These are phyloP conservation scores for Poecilia picta DNA, from an alignment of 2,797 vertebrate genomes.

Conservation along the genomic window DNA sequence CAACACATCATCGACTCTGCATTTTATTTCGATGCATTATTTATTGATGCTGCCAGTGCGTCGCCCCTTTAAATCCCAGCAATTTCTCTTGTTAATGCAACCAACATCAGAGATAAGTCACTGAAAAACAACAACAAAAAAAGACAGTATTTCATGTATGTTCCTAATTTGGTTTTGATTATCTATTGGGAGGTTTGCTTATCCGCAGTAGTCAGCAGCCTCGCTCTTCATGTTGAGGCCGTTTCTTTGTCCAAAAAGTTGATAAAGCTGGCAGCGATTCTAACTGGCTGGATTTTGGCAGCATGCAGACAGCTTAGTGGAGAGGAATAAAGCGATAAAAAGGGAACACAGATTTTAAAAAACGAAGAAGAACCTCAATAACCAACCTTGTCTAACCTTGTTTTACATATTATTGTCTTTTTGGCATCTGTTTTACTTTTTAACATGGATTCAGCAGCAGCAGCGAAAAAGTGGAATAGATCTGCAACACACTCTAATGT, in stretches of 20 bases:
- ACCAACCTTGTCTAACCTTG: conserved; percentile 63
- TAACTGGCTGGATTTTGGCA: conserved; percentile 34
- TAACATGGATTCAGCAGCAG: conserved; percentile 48
- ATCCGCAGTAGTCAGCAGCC: conserved; percentile 47
- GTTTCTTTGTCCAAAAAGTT: conserved; percentile 38
- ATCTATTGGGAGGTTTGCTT: conserved; percentile 19
- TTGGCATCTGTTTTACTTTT: conserved; percentile 46
- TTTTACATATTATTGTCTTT: conserved; percentile 24
- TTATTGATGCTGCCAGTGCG: conserved; percentile 67
- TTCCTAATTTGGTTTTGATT: background rate
- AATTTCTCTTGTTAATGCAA: conserved; percentile 13
- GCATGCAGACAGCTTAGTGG: conserved; percentile 10
- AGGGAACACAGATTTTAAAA: conserved; percentile 20
- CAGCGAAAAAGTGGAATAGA: conserved; percentile 43
- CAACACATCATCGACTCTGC: conserved; percentile 68
- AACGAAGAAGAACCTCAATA: conserved; percentile 27
- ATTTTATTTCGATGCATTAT: conserved; percentile 73
- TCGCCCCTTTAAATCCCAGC: conserved; percentile 36
- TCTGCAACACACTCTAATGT: conserved; percentile 33
- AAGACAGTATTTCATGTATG: conserved; percentile 4
- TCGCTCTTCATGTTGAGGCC: conserved; percentile 13
- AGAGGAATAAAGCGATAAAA: conserved; percentile 26
- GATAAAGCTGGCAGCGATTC: conserved; percentile 36
- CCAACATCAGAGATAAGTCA: conserved; percentile 14
- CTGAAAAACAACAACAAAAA: conserved; percentile 19